phyloP scores from a whole-genome alignment of 2,797 vertebrate genomes.

The Dermochelys coriacea region DNA sequence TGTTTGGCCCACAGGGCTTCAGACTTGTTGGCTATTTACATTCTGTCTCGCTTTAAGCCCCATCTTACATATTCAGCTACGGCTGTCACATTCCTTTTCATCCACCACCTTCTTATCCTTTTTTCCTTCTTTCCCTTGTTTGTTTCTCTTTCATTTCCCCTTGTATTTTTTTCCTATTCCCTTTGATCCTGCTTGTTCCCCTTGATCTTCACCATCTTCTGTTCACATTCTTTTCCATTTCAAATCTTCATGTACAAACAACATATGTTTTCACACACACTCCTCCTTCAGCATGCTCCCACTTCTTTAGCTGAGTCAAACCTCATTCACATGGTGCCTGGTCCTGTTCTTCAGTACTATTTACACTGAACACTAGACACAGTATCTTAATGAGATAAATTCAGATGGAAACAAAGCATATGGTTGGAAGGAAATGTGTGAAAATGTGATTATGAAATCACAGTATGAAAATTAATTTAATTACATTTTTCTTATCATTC shows the following conservation, averaged over 20 bases:
- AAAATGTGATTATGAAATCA: constrained; percentile 58
- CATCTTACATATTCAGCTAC: constrained; percentile 33
- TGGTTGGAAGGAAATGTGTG: constrained; percentile 52
- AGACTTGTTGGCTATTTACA: constrained; percentile 50
- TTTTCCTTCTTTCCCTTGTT: constrained; percentile 72
- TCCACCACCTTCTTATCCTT: constrained; percentile 59
- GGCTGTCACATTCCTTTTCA: constrained; percentile 53
- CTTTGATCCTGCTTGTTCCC: constrained; percentile 66
- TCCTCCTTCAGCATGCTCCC: constrained; percentile 34
- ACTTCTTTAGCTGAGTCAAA: constrained; percentile 53
- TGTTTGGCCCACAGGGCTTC: background rate
- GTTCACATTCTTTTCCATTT: constrained; percentile 65
- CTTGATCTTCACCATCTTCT: constrained; percentile 54
- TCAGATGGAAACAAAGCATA: constrained; percentile 72
- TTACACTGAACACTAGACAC: constrained; percentile 36
- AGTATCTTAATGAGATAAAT: constrained; percentile 61
- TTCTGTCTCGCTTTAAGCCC: constrained; percentile 59
- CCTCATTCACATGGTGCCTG: background rate
- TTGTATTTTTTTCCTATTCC: constrained; percentile 59
- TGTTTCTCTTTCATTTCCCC: constrained; percentile 67
- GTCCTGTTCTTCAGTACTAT: constrained; percentile 3
- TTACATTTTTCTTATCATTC: constrained; percentile 51
- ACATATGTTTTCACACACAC: constrained; percentile 12
- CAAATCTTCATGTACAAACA: constrained; percentile 30
- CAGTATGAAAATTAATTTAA: constrained; percentile 57